Evolutionary conservation across 2,888 invertebrate species (phyloP).

Genomic region (Mellilla xanthometata): DNA sequence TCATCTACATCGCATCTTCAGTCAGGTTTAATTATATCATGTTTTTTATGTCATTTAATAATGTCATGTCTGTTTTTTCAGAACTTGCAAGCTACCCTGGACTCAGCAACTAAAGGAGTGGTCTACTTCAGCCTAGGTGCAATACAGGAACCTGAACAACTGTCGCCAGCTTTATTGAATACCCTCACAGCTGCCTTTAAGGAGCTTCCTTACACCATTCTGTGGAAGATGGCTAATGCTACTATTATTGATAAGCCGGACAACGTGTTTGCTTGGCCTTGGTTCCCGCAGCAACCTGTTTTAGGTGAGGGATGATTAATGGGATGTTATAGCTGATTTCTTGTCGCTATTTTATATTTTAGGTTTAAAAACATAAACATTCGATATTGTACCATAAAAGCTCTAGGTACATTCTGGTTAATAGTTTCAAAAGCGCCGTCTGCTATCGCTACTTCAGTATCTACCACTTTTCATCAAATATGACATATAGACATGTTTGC

Average conservation of each 20-base stretch:
- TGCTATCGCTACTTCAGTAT: too few species aligned
- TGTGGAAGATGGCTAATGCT: slow-evolving; percentile 79
- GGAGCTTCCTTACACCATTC: slow-evolving; percentile 70
- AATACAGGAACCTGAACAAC: slow-evolving; percentile 65
- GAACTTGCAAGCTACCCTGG: slow-evolving; percentile 57
- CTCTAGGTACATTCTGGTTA: too few species aligned
- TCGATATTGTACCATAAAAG: too few species aligned
- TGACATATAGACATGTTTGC: too few species aligned
- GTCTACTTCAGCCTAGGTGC: slow-evolving; percentile 79
- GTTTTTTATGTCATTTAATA: too few species aligned
- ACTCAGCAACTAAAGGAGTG: slow-evolving; percentile 67
- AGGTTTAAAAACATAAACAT: too few species aligned
- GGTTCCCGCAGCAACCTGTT: slow-evolving; percentile 82
- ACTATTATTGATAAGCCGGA: slow-evolving; percentile 61
- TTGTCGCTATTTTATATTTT: too few species aligned
- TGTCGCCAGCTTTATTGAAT: slow-evolving; percentile 59
- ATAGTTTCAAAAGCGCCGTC: too few species aligned
- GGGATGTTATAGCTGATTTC: too few species aligned
- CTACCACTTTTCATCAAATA: too few species aligned
- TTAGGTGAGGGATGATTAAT: slow-evolving; percentile 57
- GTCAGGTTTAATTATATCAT: too few species aligned
- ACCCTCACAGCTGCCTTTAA: slow-evolving; percentile 69
- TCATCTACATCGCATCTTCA: too few species aligned
- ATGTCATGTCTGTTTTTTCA: slow-evolving; percentile 38
- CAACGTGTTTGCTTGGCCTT: slow-evolving; percentile 68